phyloP scores from a whole-genome alignment of 1,140 invertebrate genomes.

The Olivierus martensii region DNA sequence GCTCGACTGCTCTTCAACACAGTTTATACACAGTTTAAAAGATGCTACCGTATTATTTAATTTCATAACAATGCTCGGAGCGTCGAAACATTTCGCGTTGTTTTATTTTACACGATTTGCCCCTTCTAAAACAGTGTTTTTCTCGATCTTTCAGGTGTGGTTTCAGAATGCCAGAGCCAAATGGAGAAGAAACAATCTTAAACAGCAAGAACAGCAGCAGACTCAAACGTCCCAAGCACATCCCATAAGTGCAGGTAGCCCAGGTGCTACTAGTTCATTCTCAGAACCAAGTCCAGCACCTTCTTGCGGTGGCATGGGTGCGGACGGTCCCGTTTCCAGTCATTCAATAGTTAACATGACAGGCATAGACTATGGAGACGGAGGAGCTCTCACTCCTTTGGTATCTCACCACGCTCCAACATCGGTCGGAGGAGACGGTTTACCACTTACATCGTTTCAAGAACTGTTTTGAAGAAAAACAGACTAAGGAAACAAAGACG shows the following conservation, averaged over 20 bases:
- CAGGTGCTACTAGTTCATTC: slow-evolving; percentile 18
- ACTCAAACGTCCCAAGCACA: slow-evolving; percentile 12
- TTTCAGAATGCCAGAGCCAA: slow-evolving; percentile 97
- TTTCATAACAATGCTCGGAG: not conserved
- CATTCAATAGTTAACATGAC: not conserved
- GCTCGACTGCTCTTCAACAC: no score
- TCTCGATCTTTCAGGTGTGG: slow-evolving; percentile 68
- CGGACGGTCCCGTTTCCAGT: slow-evolving; percentile 1
- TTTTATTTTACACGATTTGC: no score
- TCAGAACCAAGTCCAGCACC: slow-evolving; percentile 18
- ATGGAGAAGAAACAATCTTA: slow-evolving; percentile 84
- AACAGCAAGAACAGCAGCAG: slow-evolving; percentile 34
- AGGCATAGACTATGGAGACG: slow-evolving; percentile 7
- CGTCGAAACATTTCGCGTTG: not conserved
- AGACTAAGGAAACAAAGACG: no score
- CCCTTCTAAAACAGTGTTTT: no score
- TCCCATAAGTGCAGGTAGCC: slow-evolving; percentile 3
- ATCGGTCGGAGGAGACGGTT: slow-evolving; percentile 3
- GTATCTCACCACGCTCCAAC: slow-evolving; percentile 6
- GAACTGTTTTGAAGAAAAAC: slow-evolving; percentile 17
- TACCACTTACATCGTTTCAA: slow-evolving; percentile 18
- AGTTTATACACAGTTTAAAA: no score
- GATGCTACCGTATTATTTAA: not conserved
- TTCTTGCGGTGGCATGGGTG: slow-evolving; percentile 5
- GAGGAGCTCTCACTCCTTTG: slow-evolving; percentile 7